Percentiles rank a stretch among this genome's conserved stretches.
phyloP scores from a whole-genome alignment of 2,888 invertebrate genomes.

The Leptinotarsa peninsularis region DNA sequence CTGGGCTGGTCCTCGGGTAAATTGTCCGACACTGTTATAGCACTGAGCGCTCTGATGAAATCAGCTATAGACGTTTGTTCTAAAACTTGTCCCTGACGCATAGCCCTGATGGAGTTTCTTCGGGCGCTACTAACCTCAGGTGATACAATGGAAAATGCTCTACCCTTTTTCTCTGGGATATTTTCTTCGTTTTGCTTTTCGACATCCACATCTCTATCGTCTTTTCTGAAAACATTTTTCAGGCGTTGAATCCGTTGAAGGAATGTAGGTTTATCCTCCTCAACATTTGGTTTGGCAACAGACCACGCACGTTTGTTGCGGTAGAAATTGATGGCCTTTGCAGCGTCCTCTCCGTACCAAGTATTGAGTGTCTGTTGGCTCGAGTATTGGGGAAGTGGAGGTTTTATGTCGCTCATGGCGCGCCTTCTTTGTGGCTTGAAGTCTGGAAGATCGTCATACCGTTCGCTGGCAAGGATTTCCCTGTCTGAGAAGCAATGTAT shows the following conservation, averaged over 20 bases:
- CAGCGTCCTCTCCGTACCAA: constrained; percentile 77
- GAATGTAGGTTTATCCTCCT: constrained; percentile 32
- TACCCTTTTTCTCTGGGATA: constrained; percentile 65
- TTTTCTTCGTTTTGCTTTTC: constrained; percentile 54
- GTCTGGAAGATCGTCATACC: constrained; percentile 53
- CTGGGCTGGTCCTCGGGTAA: constrained; percentile 59
- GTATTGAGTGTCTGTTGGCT: constrained; percentile 69
- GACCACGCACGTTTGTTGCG: constrained; percentile 44
- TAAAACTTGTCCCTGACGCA: constrained; percentile 72
- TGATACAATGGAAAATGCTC: constrained; percentile 63
- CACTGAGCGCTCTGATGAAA: constrained; percentile 80
- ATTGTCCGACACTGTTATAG: constrained; percentile 66
- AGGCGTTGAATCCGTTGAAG: constrained; percentile 44
- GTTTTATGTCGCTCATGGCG: constrained; percentile 72
- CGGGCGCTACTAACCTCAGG: constrained; percentile 44
- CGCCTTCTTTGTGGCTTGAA: constrained; percentile 63
- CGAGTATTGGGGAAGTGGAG: constrained; percentile 54
- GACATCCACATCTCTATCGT: constrained; percentile 51
- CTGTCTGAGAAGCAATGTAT: constrained; percentile 80
- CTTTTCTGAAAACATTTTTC: constrained; percentile 44
- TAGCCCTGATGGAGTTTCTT: constrained; percentile 51
- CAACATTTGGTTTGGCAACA: constrained; percentile 36
- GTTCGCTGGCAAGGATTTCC: constrained; percentile 80
- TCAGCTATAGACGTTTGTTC: constrained; percentile 88
- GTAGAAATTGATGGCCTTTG: constrained; percentile 71